Conservation (phyloP, 2,888 invertebrate species). For the Ischnura elegans region DNA sequence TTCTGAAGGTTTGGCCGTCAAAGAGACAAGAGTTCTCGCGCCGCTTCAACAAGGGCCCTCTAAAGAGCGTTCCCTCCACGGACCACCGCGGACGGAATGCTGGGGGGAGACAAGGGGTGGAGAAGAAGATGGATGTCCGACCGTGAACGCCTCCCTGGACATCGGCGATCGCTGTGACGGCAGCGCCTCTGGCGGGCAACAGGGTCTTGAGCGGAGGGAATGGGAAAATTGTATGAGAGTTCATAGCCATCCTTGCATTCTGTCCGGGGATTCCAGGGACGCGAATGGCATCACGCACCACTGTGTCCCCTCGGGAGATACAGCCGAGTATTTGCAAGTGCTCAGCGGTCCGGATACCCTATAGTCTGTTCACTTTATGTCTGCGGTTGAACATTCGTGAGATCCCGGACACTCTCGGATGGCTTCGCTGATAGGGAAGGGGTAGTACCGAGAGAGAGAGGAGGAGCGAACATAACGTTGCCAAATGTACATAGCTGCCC, state of each 20-base stretch:
- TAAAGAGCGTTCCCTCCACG: constrained; percentile 15
- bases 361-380: no score
- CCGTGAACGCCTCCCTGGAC: neutral
- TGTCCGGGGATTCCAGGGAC: neutral
- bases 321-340: neutral
- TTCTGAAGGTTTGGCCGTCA: constrained; percentile 29
- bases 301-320: neutral
- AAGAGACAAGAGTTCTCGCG: constrained; percentile 60
- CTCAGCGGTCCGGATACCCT: neutral
- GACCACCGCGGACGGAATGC: constrained; percentile 45
- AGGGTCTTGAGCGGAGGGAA: neutral
- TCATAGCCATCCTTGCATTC: neutral
- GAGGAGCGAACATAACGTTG: no score
- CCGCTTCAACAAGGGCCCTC: constrained; percentile 36
- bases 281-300: neutral
- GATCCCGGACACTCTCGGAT: neutral
- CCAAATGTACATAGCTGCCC: no score
- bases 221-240: neutral
- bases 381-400: neutral
- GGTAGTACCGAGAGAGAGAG: no score
- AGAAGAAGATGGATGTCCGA: constrained; percentile 49
- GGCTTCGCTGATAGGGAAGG: no score
- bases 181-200: neutral
- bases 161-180: neutral
- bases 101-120: neutral